Evolutionary conservation across 53 echinoderm and acorn worm genomes (phyloP), one percentile per base, ranked within the genome.

Genomic region (Henricia sp.): DNA sequence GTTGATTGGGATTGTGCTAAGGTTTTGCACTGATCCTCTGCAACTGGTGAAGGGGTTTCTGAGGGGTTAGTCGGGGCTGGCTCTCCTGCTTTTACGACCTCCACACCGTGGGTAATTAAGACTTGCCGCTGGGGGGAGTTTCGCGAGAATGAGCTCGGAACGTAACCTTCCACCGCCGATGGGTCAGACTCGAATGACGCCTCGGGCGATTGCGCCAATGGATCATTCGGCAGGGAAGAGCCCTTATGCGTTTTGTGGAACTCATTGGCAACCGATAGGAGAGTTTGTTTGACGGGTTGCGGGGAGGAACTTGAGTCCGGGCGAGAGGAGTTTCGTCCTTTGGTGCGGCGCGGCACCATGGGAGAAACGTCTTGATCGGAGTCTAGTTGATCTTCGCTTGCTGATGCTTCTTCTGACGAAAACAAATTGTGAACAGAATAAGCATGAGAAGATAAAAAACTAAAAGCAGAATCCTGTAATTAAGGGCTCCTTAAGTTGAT

Each of bases 101-200:
- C 80, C 17, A 64, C 63, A 12, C 64, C 64, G 14, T 80, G 63
- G 2, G 80, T 80, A 63, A 80, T 80, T 76, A 86, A 67, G 13
- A 72, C 52, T 8, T 54, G 63, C 27, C 86, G 51, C 38, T 86
- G 86, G 20, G 94, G 91, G 39, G 83, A 84, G 55, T 89, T 83
- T 37, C 59, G 82, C 20, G 91, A 75, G 52, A 67, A 94, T 0
- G 94, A 91, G 51, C 94, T 91, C 4, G 94, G 94, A 55, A 94
- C 52, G 58, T 94, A 94, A 9, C 88, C 91, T 30, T 89, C 89
- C 40, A 71, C 56, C 40, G 83, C 77, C 51, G 39, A 54, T 60
- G 72, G 24, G 37, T 16, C 60, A 20, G 50, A n/a, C 2, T 27
- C 12, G n/a, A 44, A 23, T 13, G 69, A 60, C 3, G 55, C 87